Base-by-base conservation (phyloP, 1,140 invertebrate genomes). In the Saccostrea echinata region DNA sequence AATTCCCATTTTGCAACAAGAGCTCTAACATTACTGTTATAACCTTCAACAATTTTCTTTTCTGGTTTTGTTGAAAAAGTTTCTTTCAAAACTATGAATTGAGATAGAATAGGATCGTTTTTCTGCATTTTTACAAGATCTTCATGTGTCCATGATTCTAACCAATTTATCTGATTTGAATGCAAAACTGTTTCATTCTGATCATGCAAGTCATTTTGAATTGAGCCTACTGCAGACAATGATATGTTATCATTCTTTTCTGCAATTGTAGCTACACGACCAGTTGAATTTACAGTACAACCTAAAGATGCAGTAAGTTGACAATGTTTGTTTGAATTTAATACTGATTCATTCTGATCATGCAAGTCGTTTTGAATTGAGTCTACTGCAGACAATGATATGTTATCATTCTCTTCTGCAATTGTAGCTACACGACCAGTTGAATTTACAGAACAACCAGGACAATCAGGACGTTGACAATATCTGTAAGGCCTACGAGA, bases 101-200 rank as follows among this genome's bases (percentile, higher is more conserved):
- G 61, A 8, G 33, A 43, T 9, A 89, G 53, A 55, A 30, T 52
- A 27, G 71, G 18, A 64, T 89, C 85, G 35, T 61, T 53, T 52
- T 61, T 89, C 24, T 89, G 85, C 33, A 80, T 64, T 80, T 86
- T 30, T 8, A 85, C 3, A 33, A 85, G 21, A 11, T 89, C 64
- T 18, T 89, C 27, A 85, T 76, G 8, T 21, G 85, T 85, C 88
- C 82, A 89, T 24, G 24, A 51, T 1, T 84, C 52, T 87, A 87
- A 80, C 88, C 88, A 87, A 33, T 87, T n/a, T n/a, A n/a, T n/a
- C n/a, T n/a, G n/a, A n/a, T n/a, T 88, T 35, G 80, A 76, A 51
- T 1, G 2, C n/a, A n/a, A n/a, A n/a, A n/a, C n/a, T n/a, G n/a
- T n/a, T n/a, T n/a, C n/a, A n/a, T n/a, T n/a, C n/a, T n/a, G n/a